Percentiles rank a stretch among this genome's conserved stretches.
These are phyloP conservation scores for Drosophila vallismaia DNA, from an alignment of 2,888 invertebrate genomes.

Conservation along the genomic window DNA sequence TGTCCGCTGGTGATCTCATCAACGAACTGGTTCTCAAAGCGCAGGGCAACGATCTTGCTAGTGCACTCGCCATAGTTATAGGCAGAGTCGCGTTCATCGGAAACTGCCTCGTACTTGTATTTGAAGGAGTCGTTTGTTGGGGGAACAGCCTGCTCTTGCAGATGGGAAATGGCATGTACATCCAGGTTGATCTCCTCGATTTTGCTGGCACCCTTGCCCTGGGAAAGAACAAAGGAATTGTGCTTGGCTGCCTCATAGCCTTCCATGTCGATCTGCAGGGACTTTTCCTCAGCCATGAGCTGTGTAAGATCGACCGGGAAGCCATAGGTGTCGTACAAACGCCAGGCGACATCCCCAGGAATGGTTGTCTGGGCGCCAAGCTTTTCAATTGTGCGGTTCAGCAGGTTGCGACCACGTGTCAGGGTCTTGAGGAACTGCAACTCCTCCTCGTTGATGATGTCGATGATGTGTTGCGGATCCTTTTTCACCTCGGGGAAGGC, in stretches of 20 bases:
- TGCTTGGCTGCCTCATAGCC: slow-evolving; percentile 97
- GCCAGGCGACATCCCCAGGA: slow-evolving; percentile 99
- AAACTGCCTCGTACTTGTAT: slow-evolving; percentile 91
- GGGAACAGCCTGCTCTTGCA: slow-evolving; percentile 90
- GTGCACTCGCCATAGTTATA: slow-evolving; percentile 90
- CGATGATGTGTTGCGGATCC: slow-evolving; percentile 95
- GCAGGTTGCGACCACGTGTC: slow-evolving; percentile 93
- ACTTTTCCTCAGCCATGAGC: slow-evolving; percentile 98
- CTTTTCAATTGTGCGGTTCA: slow-evolving; percentile 95
- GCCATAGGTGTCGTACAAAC: slow-evolving; percentile 99
- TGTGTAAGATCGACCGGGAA: slow-evolving; percentile 99
- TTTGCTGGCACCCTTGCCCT: slow-evolving; percentile 92
- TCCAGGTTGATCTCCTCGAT: slow-evolving; percentile 95
- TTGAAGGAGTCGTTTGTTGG: slow-evolving; percentile 96
- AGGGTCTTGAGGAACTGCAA: slow-evolving; percentile 98
- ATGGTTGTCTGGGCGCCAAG: slow-evolving; percentile 88
- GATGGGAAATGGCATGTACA: slow-evolving; percentile 96
- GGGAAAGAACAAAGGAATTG: slow-evolving; percentile 94
- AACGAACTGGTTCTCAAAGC: slow-evolving; percentile 93
- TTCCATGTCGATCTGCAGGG: slow-evolving; percentile 92
- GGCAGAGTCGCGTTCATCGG: slow-evolving; percentile 87
- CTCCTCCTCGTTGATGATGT: slow-evolving; percentile 99
- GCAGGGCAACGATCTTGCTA: slow-evolving; percentile 92
- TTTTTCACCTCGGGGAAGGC: slow-evolving; percentile 92
- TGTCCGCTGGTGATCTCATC: slow-evolving; percentile 91